phyloP scores from a whole-genome alignment of 2,888 invertebrate genomes.

The Pycnomerus fuliginosus region DNA sequence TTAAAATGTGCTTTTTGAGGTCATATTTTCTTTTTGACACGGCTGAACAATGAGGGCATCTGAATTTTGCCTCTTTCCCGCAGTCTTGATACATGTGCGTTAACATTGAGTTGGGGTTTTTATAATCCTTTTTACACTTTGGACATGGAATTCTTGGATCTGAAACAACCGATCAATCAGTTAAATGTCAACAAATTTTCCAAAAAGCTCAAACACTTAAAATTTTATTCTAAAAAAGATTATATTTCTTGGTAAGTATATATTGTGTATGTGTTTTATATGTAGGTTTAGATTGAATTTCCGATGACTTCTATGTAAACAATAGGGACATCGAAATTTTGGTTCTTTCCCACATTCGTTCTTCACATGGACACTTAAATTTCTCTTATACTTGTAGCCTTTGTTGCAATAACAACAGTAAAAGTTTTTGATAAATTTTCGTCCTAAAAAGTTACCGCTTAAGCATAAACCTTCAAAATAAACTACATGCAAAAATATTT shows the following conservation, averaged over 20 bases:
- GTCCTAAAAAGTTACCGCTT: not conserved
- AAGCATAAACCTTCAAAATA: not conserved
- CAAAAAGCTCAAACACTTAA: too few relatives aligned
- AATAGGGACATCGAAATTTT: constrained; percentile 61
- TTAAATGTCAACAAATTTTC: too few relatives aligned
- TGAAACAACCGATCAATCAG: not conserved
- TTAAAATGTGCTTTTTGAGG: constrained; percentile 4
- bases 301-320: constrained; percentile 60
- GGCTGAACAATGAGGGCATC: constrained; percentile 7
- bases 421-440: too few relatives aligned
- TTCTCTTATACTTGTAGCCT: constrained; percentile 51
- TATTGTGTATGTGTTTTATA: constrained; percentile 53
- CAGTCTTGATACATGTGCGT: constrained; percentile 12
- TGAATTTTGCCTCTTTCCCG: constrained; percentile 5
- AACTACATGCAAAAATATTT: not conserved
- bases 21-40: constrained; percentile 11
- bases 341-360: constrained; percentile 58
- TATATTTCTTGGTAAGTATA: too few relatives aligned
- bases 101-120: constrained; percentile 17
- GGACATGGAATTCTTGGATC: not conserved
- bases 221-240: too few relatives aligned
- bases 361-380: constrained; percentile 53
- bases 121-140: constrained; percentile 29
- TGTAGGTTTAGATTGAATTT: constrained; percentile 57
- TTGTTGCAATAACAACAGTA: constrained; percentile 52